A percentile compares a stretch with the other conserved stretches of the same genome.
Evolutionary conservation across 2,797 vertebrate genomes (phyloP).

Genomic region (Balearica regulorum): DNA sequence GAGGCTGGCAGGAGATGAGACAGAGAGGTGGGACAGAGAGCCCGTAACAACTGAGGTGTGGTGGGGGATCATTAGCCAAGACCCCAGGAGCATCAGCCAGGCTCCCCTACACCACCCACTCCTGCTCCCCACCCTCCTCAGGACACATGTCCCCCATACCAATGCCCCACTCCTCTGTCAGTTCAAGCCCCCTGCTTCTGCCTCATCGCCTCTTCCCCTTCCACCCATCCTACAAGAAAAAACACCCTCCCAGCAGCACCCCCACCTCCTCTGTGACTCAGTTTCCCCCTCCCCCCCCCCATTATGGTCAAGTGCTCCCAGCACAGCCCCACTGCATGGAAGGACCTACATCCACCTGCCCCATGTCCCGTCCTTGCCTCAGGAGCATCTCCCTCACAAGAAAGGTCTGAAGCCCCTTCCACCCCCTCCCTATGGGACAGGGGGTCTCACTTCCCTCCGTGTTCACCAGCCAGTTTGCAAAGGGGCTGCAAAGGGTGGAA

Average conservation of each 20-base stretch:
- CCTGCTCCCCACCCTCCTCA: neutral
- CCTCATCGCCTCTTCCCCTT: neutral
- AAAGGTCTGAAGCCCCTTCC: neutral
- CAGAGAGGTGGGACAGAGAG: neutral
- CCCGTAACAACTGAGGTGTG: neutral
- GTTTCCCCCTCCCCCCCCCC: neutral
- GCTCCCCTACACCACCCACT: neutral
- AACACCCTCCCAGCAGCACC: neutral
- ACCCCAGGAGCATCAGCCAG: neutral
- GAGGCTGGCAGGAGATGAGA: neutral
- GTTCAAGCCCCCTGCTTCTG: neutral
- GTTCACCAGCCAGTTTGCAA: neutral
- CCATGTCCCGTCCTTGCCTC: neutral
- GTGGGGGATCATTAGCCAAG: neutral
- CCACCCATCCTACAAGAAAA: neutral
- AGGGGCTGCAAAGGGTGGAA: neutral
- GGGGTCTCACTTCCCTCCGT: neutral
- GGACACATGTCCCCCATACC: neutral
- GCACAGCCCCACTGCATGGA: neutral
- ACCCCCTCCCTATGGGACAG: neutral
- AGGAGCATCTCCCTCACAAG: neutral
- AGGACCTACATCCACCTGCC: neutral
- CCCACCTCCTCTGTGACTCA: neutral
- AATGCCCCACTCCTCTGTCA: neutral
- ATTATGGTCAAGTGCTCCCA: accelerated